phyloP scores from a whole-genome alignment of 2,888 invertebrate species.

The Apamea anceps region DNA sequence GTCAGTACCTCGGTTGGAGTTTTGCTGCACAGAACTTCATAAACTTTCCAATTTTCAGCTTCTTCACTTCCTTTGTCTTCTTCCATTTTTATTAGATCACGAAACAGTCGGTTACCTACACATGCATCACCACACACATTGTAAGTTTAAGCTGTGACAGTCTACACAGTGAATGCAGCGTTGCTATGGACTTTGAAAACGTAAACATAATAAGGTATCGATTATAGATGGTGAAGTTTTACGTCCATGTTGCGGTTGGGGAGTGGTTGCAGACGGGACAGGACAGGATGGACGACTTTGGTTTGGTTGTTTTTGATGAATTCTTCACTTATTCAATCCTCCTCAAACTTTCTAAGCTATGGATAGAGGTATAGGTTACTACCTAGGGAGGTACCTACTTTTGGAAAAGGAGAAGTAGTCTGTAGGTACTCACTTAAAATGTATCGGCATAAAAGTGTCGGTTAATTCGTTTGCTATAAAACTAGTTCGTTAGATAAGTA shows the following conservation, averaged over 20 bases:
- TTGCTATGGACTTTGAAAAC: constrained; percentile 70
- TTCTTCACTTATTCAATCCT: not conserved
- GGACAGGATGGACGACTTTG: not conserved
- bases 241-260: not conserved
- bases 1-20: constrained; percentile 87
- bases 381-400: not conserved
- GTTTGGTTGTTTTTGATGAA: not conserved
- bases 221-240: constrained; percentile 50
- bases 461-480: not conserved
- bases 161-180: constrained; percentile 47
- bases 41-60: constrained; percentile 93
- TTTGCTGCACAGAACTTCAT: constrained; percentile 92
- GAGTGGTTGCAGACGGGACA: not conserved
- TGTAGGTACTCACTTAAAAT: not conserved
- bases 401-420: not conserved
- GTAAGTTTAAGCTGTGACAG: constrained; percentile 13
- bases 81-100: constrained; percentile 72
- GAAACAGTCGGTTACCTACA: constrained; percentile 11
- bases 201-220: constrained; percentile 72
- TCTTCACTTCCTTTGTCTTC: constrained; percentile 85
- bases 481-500: not conserved
- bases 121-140: constrained; percentile 20
- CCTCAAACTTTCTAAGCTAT: no score
- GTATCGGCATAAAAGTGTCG: not conserved
- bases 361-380: not conserved